Evolutionary conservation across 2,888 invertebrate genomes (phyloP).

Genomic region (Ochlodes sylvanus): DNA sequence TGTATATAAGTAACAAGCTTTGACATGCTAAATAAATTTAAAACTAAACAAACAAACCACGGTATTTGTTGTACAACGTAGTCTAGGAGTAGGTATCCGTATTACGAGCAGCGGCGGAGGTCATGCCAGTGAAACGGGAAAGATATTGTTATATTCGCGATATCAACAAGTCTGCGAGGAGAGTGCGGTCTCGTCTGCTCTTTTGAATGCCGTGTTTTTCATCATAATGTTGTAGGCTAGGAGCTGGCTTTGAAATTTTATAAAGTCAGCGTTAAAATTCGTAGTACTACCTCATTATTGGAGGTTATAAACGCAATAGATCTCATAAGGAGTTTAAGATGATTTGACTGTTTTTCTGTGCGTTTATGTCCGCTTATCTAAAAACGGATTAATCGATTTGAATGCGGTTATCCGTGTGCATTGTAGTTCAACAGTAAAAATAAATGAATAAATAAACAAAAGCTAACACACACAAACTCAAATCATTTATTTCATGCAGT

Average conservation of each 20-base stretch:
- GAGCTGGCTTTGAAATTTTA: neutral
- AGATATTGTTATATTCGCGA: conserved; percentile 1
- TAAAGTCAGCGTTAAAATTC: neutral
- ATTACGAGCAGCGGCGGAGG: neutral
- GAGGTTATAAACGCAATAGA: too few relatives aligned
- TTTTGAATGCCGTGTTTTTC: neutral
- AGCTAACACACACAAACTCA: too few relatives aligned
- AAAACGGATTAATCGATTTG: too few relatives aligned
- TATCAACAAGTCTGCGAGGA: conserved; percentile 4
- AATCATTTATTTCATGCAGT: too few relatives aligned
- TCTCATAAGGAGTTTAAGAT: too few relatives aligned
- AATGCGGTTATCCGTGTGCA: too few relatives aligned
- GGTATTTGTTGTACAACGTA: neutral
- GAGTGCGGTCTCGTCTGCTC: conserved; percentile 7
- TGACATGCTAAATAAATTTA: too few relatives aligned
- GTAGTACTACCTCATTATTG: neutral
- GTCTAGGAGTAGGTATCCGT: neutral
- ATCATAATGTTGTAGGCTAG: conserved; percentile 9
- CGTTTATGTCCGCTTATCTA: too few relatives aligned
- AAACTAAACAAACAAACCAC: neutral
- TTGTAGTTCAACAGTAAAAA: too few relatives aligned
- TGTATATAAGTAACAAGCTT: too few relatives aligned
- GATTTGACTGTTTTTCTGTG: too few relatives aligned
- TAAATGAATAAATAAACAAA: too few relatives aligned
- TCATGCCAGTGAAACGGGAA: conserved; percentile 1